Evolutionary conservation across 2,797 vertebrate genomes (phyloP), one percentile per base, ranked within the genome.

Genomic region (Psittacula echo): DNA sequence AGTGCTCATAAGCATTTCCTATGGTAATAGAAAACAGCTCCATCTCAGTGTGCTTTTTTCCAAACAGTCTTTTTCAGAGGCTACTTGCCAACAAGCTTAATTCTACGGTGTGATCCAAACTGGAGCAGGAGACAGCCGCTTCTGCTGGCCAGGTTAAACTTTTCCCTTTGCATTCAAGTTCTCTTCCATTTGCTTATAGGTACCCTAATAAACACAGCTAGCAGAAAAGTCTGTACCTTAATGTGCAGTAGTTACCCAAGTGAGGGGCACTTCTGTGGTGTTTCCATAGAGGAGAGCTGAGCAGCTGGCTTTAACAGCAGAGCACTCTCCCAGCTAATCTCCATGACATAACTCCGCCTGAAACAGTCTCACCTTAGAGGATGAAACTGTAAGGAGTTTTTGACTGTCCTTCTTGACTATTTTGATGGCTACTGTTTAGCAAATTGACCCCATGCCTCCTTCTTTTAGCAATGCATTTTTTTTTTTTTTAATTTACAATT

Each of bases 161-260:
- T 4, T 80, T 47, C 42, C n/a, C 24, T 62, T 34, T n/a, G 21
- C 13, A 9, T 41, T 42, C 11, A 15, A 20, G 5, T 56, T 74
- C 23, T 67, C 26, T 32, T 26, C 64, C 23, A 6, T 32, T 29
- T 66, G 64, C 22, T 77, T 30, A 21, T 18, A 39, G n/a, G 24
- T 48, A 41, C 19, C 45, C 39, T 26, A 17, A 30, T 18, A n/a
- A 84, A 50, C 2, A 7, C 19, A 56, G 72, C 26, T 45, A 53
- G 41, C 8, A 56, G 45, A 32, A 67, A 66, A 1, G 18, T 16
- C 81, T 10, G 4, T 37, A 8, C 27, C 37, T 41, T 45, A 61
- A 34, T 0, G 0, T 0, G 44, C 41, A 58, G 20, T 13, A 39
- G 22, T 30, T 62, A 50, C 34, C 32, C 21, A 10, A 29, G 24